phyloP scores from a whole-genome alignment of 2,113 vertebrate species.

The Hippocampus abdominalis region DNA sequence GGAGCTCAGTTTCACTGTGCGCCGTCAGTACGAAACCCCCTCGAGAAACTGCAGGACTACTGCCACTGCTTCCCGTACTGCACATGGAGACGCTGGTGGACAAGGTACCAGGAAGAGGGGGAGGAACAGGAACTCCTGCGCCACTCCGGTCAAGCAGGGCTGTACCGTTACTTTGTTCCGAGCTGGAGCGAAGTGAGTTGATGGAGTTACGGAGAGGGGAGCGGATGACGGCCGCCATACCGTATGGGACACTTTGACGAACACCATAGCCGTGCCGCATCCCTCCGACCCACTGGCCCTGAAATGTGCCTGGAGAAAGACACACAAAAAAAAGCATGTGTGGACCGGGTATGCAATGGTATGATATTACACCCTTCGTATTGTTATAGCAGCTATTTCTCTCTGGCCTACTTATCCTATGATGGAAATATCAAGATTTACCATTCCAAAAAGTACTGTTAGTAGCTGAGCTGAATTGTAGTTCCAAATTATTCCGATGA shows the following conservation, averaged over 20 bases:
- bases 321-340: neutral
- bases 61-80: slow-evolving; percentile 73
- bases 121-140: slow-evolving; percentile 58
- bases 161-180: slow-evolving; percentile 94
- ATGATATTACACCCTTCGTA: neutral
- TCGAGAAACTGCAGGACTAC: slow-evolving; percentile 86
- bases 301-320: slow-evolving; percentile 84
- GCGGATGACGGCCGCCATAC: slow-evolving; percentile 96
- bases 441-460: too few species aligned
- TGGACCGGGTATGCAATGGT: neutral
- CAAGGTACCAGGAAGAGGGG: slow-evolving; percentile 45
- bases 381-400: neutral
- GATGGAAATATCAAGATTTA: too few species aligned
- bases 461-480: too few species aligned
- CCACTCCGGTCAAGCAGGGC: slow-evolving; percentile 79
- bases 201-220: slow-evolving; percentile 96
- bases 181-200: slow-evolving; percentile 97
- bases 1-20: slow-evolving; percentile 88
- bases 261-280: slow-evolving; percentile 97
- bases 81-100: slow-evolving; percentile 67
- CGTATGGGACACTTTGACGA: slow-evolving; percentile 95
- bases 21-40: slow-evolving; percentile 95
- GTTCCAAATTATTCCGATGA: too few species aligned
- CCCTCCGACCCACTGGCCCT: slow-evolving; percentile 96
- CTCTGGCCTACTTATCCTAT: neutral